phyloP scores from a whole-genome alignment of 2,888 invertebrate species.

The Slavum lentiscoides region DNA sequence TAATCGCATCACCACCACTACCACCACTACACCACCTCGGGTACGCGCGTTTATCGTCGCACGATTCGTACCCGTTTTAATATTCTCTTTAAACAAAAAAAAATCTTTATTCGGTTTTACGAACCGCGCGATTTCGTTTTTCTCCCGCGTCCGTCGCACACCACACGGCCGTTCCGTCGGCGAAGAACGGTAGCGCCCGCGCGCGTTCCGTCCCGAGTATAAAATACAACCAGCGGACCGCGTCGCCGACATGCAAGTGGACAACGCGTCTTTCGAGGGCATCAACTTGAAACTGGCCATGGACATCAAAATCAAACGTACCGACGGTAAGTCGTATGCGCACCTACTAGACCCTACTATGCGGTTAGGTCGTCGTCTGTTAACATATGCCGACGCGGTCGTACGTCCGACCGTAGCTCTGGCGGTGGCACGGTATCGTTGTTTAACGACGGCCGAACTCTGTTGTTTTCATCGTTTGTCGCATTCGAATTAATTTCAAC shows the following conservation, averaged over 20 bases:
- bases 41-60: too few species aligned
- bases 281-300: constrained; percentile 46
- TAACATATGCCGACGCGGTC: too few species aligned
- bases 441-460: neutral
- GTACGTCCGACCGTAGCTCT: too few species aligned
- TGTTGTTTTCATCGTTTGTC: neutral
- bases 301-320: constrained; percentile 51
- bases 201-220: neutral
- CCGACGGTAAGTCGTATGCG: constrained; percentile 27
- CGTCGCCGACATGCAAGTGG: constrained; percentile 33
- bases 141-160: neutral
- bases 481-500: neutral
- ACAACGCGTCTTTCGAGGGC: constrained; percentile 34
- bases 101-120: neutral
- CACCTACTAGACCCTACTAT: too few species aligned
- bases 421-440: neutral
- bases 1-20: neutral
- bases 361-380: too few species aligned
- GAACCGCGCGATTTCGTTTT: too few species aligned
- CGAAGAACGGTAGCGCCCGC: neutral
- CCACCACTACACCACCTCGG: neutral
- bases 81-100: too few species aligned
- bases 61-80: neutral
- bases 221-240: neutral
- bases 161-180: neutral